phyloP scores from a whole-genome alignment of 2,797 vertebrate species.

The Acropternis orthonyx region DNA sequence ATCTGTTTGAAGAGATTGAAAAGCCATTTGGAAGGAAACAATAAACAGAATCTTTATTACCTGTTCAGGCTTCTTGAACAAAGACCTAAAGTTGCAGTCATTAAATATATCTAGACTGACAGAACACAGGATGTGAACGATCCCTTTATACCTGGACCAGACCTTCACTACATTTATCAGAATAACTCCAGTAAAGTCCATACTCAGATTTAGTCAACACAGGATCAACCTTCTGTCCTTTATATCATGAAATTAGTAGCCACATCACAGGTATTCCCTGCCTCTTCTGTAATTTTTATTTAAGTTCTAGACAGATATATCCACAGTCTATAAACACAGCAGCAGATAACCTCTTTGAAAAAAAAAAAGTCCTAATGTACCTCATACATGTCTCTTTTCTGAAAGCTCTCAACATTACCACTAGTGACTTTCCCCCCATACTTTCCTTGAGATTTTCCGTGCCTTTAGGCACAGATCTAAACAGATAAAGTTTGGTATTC shows the following conservation, averaged over 20 bases:
- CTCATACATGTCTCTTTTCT: background rate
- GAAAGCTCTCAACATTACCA: background rate
- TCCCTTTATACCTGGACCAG: background rate
- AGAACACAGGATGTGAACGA: background rate
- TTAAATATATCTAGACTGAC: background rate
- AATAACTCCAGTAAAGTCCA: background rate
- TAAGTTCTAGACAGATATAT: background rate
- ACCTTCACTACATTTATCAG: background rate
- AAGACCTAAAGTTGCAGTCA: background rate
- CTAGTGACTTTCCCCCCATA: background rate
- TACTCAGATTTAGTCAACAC: background rate
- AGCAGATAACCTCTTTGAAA: background rate
- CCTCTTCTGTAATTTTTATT: background rate
- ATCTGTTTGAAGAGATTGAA: background rate
- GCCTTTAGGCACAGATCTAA: background rate
- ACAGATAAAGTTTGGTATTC: background rate
- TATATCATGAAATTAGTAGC: background rate
- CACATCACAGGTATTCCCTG: background rate
- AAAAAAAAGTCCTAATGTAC: background rate
- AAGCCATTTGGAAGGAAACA: background rate
- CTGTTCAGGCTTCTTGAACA: background rate
- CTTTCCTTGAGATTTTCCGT: background rate
- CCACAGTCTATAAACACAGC: background rate
- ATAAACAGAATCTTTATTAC: background rate
- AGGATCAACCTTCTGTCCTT: background rate